Percentiles rank a stretch among this genome's conserved stretches.
phyloP scores from a whole-genome alignment of 2,113 vertebrate genomes.

The Ailurus styani region DNA sequence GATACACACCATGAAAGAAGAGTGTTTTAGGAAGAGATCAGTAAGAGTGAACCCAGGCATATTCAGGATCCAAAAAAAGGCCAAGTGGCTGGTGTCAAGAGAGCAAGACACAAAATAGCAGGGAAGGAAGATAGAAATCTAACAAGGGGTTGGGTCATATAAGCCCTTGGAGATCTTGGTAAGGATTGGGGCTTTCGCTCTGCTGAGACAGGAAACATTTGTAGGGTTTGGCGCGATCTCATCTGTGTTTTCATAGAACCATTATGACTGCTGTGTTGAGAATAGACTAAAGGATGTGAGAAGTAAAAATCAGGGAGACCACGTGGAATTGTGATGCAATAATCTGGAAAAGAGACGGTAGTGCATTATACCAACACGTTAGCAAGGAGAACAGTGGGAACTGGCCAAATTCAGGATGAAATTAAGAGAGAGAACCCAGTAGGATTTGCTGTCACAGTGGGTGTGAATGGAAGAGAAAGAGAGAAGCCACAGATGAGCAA shows the following conservation, averaged over 20 bases:
- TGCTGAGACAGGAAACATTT: background rate
- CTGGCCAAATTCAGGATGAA: background rate
- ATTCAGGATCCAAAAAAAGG: background rate
- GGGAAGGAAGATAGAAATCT: background rate
- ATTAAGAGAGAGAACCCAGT: background rate
- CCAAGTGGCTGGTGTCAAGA: background rate
- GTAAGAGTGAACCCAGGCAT: background rate
- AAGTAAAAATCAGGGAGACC: background rate
- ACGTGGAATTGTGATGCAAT: background rate
- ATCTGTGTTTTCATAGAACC: background rate
- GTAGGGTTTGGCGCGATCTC: background rate
- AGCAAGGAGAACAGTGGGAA: background rate
- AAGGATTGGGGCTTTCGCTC: background rate
- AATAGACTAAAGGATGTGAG: background rate
- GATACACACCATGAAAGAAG: background rate
- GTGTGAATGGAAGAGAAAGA: background rate
- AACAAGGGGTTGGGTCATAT: background rate
- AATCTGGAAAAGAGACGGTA: background rate
- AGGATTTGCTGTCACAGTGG: background rate
- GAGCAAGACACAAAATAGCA: background rate
- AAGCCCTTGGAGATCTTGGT: background rate
- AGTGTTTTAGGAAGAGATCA: background rate
- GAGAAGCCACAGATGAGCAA: background rate
- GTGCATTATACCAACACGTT: background rate
- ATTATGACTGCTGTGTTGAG: background rate